These are phyloP conservation scores for Rhyacophila evoluta DNA, from an alignment of 2,888 invertebrate genomes.

Conservation along the genomic window DNA sequence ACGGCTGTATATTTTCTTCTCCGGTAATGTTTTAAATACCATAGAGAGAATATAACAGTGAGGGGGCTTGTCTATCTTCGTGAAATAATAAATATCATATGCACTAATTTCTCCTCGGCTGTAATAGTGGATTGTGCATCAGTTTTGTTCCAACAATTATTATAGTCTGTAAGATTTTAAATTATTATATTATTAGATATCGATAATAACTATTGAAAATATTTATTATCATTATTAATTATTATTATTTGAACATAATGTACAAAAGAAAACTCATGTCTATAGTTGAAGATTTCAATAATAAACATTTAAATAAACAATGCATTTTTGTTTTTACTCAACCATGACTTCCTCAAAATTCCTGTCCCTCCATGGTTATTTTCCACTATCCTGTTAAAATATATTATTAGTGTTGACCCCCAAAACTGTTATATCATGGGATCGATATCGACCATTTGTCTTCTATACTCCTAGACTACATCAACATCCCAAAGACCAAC, in stretches of 20 bases:
- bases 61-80: not conserved
- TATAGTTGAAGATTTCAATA: conserved; percentile 53
- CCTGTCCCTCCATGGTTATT: not conserved
- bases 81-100: conserved; percentile 6
- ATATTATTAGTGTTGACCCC: not conserved
- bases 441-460: no score
- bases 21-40: not conserved
- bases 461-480: no score
- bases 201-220: conserved; percentile 32
- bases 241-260: conserved; percentile 53
- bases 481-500: no score
- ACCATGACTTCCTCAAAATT: not conserved
- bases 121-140: conserved; percentile 38
- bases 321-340: conserved; percentile 23
- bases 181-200: conserved; percentile 41
- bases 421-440: no score
- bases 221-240: conserved; percentile 38
- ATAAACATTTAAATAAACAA: conserved; percentile 48
- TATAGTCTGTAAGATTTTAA: conserved; percentile 41
- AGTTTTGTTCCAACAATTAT: conserved; percentile 42
- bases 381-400: no score
- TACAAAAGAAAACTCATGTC: conserved; percentile 53
- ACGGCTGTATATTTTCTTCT: conserved; percentile 31
- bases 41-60: not conserved
- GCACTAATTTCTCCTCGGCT: conserved; percentile 35